Evolutionary conservation across 2,113 vertebrate species (phyloP), one percentile per base, ranked within the genome.

Genomic region (Mungos mungo): DNA sequence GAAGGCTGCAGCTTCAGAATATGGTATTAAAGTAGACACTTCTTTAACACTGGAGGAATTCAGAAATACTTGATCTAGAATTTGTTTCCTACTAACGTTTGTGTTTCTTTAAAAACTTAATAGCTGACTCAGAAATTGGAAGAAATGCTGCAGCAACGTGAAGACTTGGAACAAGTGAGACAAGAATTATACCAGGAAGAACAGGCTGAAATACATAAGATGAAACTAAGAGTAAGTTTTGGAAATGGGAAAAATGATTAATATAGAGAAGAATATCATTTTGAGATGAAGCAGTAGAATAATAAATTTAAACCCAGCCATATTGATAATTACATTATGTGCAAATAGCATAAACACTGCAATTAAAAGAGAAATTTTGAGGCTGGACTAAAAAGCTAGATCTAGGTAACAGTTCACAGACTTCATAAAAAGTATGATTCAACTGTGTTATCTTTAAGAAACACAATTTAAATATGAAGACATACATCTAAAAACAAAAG

Each of bases 171-270:
- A 77, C 98, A 98, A 38, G 95, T 99, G 66, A 98, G 99, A 10
- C 98, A 99, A 87, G 99, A 99, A 96, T 98, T 99, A 71, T 99
- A 98, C 63, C 96, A 99, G 85, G 99, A 99, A 97, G 99, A 99
- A 93, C 99, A 99, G 90, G 99, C 98, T 0, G 99, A 99, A 65
- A 94, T 97, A 7, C 97, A 96, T 50, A 98, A 98, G 90, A 98
- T 97, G 95, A 99, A 98, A 95, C 98, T 99, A 87, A 98, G 99
- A 86, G 99, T 99, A 93, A 99, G 99, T 79, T 57, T 68, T 54
- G 9, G 45, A 66, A 18, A 29, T 18, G 54, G 13, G 68, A 23
- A n/a, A 29, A 74, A 65, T 15, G 41, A 27, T 18, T 76, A 23
- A 35, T 21, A 0, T 33, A 77, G 11, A 13, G 1, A 25, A 88